These are phyloP conservation scores for Crenichthys baileyi DNA, from an alignment of 2,797 vertebrate genomes.

Conservation along the genomic window DNA sequence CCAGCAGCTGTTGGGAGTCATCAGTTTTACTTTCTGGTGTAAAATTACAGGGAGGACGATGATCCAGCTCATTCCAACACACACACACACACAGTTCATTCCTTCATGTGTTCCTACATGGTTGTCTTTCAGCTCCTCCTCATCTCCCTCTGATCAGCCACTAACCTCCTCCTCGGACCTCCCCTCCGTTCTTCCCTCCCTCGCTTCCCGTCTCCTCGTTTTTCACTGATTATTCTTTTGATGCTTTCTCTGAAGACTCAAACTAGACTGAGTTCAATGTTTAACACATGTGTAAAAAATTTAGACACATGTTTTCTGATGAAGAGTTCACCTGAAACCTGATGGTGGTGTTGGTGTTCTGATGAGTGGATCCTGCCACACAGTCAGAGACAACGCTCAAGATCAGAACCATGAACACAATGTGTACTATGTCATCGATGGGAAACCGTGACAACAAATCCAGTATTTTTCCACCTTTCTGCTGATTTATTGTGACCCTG, in stretches of 20 bases:
- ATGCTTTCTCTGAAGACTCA: neutral
- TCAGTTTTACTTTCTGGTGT: conserved; percentile 76
- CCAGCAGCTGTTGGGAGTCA: conserved; percentile 83
- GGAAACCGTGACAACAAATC: too few species aligned
- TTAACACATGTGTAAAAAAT: neutral
- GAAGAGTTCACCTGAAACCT: too few species aligned
- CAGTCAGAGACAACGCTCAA: too few species aligned
- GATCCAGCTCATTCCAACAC: conserved; percentile 85
- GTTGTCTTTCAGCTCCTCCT: conserved; percentile 42
- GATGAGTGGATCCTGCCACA: too few species aligned
- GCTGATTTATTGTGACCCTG: too few species aligned
- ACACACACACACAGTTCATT: conserved; percentile 26
- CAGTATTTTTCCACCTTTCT: too few species aligned
- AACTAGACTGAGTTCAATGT: conserved; percentile 7
- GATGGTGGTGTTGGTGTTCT: neutral
- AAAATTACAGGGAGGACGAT: conserved; percentile 83
- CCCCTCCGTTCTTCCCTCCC: neutral
- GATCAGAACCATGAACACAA: too few species aligned
- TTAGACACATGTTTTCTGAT: neutral
- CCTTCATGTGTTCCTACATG: conserved; percentile 29
- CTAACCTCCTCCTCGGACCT: conserved; percentile 19
- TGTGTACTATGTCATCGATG: too few species aligned
- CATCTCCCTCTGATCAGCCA: conserved; percentile 42
- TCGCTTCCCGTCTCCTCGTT: neutral
- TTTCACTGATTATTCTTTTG: neutral